These are phyloP conservation scores for Hemiprocne comata DNA, from an alignment of 2,113 vertebrate genomes.

Conservation along the genomic window DNA sequence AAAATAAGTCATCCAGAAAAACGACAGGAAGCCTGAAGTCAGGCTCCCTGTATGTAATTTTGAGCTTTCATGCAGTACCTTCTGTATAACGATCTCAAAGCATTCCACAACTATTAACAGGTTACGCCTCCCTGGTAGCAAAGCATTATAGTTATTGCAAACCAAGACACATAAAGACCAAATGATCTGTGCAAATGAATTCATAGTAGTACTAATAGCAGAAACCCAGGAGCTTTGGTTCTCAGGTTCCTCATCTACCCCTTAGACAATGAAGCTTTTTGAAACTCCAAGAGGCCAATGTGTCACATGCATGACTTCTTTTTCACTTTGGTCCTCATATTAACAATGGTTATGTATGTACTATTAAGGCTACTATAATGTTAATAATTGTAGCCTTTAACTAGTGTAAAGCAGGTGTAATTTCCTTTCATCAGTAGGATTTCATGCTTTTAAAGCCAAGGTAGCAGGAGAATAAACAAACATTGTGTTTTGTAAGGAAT, in stretches of 20 bases:
- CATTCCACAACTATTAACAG: background rate
- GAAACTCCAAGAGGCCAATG: background rate
- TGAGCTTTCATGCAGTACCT: background rate
- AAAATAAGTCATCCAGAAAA: conserved; percentile 14
- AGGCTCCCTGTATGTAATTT: background rate
- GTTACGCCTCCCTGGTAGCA: background rate
- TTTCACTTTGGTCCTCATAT: background rate
- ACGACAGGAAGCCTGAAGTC: background rate
- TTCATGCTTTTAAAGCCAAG: background rate
- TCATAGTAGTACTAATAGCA: background rate
- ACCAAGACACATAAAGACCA: background rate
- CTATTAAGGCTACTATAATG: background rate
- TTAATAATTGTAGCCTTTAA: background rate
- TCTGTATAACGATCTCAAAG: background rate
- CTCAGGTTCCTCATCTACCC: background rate
- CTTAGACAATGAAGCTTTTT: background rate
- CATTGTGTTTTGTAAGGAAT: background rate
- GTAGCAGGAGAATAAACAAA: background rate
- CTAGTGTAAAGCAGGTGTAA: background rate
- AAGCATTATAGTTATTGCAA: background rate
- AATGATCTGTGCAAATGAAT: background rate
- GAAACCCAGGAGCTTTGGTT: background rate
- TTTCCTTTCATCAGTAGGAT: background rate
- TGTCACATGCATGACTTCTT: background rate
- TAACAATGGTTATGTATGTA: background rate